phyloP scores from a whole-genome alignment of 2,113 vertebrate genomes.

The Vidua macroura region DNA sequence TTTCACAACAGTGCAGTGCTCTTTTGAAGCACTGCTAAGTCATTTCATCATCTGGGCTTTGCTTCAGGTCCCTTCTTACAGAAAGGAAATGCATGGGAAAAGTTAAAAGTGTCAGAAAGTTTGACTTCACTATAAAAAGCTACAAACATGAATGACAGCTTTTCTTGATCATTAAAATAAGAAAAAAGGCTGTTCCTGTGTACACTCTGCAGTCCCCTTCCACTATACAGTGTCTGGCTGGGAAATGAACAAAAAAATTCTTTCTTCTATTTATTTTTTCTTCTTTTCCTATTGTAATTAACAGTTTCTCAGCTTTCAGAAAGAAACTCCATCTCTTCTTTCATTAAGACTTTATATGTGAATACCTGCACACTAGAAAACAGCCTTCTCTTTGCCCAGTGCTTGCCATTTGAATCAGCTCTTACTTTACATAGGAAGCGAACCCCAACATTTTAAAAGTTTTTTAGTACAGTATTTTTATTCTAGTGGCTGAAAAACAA shows the following conservation, averaged over 20 bases:
- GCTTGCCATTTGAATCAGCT: conserved; percentile 18
- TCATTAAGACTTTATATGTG: conserved; percentile 7
- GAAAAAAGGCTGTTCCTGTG: background rate
- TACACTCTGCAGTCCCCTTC: background rate
- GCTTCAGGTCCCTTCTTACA: background rate
- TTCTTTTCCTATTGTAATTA: background rate
- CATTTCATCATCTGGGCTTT: background rate
- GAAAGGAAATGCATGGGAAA: background rate
- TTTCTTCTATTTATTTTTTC: background rate
- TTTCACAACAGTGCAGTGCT: background rate
- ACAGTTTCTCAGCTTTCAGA: background rate
- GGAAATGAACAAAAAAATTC: background rate
- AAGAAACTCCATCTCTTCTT: background rate
- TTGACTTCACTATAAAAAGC: background rate
- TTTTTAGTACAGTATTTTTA: conserved; percentile 26
- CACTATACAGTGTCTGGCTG: background rate
- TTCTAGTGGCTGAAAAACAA: conserved; percentile 27
- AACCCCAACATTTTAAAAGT: conserved; percentile 12
- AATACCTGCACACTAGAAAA: background rate
- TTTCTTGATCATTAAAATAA: background rate
- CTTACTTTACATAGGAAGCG: conserved; percentile 31
- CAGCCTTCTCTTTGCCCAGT: background rate
- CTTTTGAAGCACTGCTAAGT: background rate
- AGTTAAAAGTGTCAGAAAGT: background rate
- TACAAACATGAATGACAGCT: background rate